Evolutionary conservation across 1,140 invertebrate genomes (phyloP), one percentile per base, ranked within the genome.

Genomic region (Tenebrio molitor): DNA sequence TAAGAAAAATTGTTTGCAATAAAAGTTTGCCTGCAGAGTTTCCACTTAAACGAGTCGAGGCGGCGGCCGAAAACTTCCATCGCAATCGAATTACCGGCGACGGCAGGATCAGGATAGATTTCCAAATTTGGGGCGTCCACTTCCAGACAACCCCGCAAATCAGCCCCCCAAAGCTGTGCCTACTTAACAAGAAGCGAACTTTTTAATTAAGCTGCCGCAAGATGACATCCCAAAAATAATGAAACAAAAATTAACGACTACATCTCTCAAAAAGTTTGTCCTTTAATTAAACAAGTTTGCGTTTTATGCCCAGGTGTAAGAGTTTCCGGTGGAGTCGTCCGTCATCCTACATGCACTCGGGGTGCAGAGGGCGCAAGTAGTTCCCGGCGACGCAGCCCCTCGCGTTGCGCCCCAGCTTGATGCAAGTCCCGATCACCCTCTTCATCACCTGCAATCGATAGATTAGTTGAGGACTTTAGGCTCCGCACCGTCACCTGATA

Each of bases 321-420:
- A 58, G 50, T 58, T 58, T 58, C 50, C 21, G 19, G 50, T 12
- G 50, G 29, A 58, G 50, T 58, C 50, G 50, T 58, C 29, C 19
- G 6, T 58, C 46, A 39, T 66, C n/a, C 71, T 80, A 84, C 70
- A 84, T 79, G 63, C 83, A 84, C 46, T 83, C 81, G 8, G 83
- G 83, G 76, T 84, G 82, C 58, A 81, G 80, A 7, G 82, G 81
- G 53, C 84, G 81, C 14, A 84, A 69, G 75, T 84, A 84, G 21
- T 81, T 82, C 39, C 82, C 82, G 8, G 83, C 79, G n/a, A 83
- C 80, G 64, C 83, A 84, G 1, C 81, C 82, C 50, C 74, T 73
- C 4, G 79, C 74, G 23, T 72, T 78, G 42, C 77, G 74, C 10
- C 83, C 82, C 5, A 84, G 62, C 69, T 81, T 82, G 41, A 82